Base-by-base conservation (phyloP, 2,113 vertebrate genomes). In the Rhinolophus ferrumequinum region DNA sequence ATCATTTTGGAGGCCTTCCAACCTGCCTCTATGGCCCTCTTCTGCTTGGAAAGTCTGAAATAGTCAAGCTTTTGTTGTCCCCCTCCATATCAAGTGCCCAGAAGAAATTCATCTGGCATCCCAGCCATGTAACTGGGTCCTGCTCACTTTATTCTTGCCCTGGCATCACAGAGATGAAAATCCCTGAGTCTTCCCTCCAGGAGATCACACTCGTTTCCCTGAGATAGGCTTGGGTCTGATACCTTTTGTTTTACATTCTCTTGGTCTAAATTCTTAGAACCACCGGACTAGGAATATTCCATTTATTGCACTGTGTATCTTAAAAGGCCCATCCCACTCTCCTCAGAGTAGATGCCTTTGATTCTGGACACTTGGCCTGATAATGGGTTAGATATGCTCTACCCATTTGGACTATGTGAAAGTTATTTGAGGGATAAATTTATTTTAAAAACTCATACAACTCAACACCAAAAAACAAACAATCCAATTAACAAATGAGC, bases 21-120 rank as follows among this genome's bases (percentile, higher is more conserved):
- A 30, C 21, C 9, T 22, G 11, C 4, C 10, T 96, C 54, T 10
- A n/a, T 2, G 47, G 5, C 30, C 1, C 11, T 33, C 2, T 85
- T 96, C 56, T 91, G 35, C 33, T 70, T 85, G 8, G 9, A 15
- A 93, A 93, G 6, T 79, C 38, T 88, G 58, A 95, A 84, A 93
- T 93, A 60, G 3, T 5, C n/a, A 94, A 54, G 16, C 2, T 50
- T 96, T 50, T 73, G 0, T 33, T 79, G 35, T 56, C 24, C 0
- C 6, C 18, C 2, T 73, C 8, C 54, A 93, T 38, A 54, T 4
- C 9, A 88, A 4, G 24, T 88, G 21, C 70, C 64, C 54, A 90
- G 73, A 85, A 80, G n/a, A 95, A 96, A 88, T 18, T 58, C 28
- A 54, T 89, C 6, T 82, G 50, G 28, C 38, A 82, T 73, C 82